Conservation (phyloP, 2,113 vertebrate genomes). For the Aegypius monachus region DNA sequence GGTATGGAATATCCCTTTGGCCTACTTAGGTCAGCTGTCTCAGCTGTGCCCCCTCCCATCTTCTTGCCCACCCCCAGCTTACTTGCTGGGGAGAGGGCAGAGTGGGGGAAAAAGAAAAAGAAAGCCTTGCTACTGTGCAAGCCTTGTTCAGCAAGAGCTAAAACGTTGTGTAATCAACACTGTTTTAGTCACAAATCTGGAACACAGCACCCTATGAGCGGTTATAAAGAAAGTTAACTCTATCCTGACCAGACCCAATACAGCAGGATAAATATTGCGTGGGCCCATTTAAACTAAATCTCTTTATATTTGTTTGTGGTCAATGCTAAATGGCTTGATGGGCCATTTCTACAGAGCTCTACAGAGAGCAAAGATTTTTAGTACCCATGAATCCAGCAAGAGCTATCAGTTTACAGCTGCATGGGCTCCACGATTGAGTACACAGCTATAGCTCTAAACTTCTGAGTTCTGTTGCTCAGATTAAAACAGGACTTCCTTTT, state of each 20-base stretch:
- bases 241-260: not conserved
- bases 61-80: not conserved
- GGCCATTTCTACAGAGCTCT: not conserved
- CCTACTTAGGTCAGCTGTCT: not conserved
- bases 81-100: not conserved
- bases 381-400: not conserved
- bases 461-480: not conserved
- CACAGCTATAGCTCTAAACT: not conserved
- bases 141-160: not conserved
- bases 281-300: not conserved
- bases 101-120: too few species aligned
- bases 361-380: not conserved
- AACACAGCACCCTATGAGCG: fast-evolving
- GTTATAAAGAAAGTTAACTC: not conserved
- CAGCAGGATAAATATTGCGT: not conserved
- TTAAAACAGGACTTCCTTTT: not conserved
- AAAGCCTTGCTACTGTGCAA: not conserved
- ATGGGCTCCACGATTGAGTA: not conserved
- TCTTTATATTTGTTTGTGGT: not conserved
- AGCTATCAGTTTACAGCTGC: not conserved
- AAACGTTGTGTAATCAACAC: not conserved
- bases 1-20: not conserved
- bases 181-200: not conserved
- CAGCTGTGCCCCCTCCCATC: not conserved
- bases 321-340: not conserved